phyloP scores from a whole-genome alignment of 2,797 vertebrate species.

The Sebastes steindachneri region DNA sequence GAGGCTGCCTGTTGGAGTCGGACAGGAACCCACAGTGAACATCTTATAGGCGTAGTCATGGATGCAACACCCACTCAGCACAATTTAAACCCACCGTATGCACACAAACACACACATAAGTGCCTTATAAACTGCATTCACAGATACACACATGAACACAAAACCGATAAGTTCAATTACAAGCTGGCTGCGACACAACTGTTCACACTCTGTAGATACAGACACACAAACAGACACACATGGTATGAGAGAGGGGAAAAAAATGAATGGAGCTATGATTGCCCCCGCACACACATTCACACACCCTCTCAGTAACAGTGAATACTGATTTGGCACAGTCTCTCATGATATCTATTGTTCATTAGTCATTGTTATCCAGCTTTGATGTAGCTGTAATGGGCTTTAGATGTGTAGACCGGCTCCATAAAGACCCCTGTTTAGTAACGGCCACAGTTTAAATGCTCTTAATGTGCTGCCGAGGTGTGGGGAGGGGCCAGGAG shows the following conservation, averaged over 20 bases:
- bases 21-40: neutral
- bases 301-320: conserved; percentile 43
- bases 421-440: conserved; percentile 82
- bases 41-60: neutral
- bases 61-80: neutral
- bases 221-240: conserved; percentile 14
- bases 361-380: conserved; percentile 81
- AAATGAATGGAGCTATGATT: conserved; percentile 51
- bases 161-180: neutral
- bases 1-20: conserved; percentile 1
- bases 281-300: conserved; percentile 12
- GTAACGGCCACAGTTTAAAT: conserved; percentile 79
- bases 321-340: conserved; percentile 76
- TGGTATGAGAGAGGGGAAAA: neutral
- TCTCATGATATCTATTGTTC: conserved; percentile 80
- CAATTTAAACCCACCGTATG: neutral
- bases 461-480: conserved; percentile 77
- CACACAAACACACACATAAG: neutral
- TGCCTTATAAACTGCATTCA: neutral
- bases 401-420: conserved; percentile 73
- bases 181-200: conserved; percentile 18
- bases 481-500: conserved; percentile 71
- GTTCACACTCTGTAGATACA: neutral
- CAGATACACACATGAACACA: neutral
- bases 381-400: conserved; percentile 81